Base-by-base conservation (phyloP, 2,888 invertebrate genomes). In the Diplolepis rosae region DNA sequence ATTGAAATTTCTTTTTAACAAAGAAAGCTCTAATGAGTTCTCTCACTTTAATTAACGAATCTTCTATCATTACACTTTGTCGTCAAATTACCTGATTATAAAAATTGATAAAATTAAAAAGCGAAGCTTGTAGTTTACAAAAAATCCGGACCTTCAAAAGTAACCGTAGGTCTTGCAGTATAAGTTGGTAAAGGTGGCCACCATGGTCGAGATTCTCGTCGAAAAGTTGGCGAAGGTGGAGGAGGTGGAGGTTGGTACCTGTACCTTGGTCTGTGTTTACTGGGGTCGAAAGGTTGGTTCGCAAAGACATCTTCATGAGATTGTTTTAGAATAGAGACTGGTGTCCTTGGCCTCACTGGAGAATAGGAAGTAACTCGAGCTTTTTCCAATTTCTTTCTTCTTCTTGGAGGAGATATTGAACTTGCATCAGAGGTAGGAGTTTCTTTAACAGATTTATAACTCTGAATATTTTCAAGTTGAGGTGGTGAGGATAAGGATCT, bases 161-260 rank as follows among this genome's bases (percentile, higher is more conserved):
- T 93, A 89, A 94, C 94, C 80, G 93, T 92, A 83, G 93, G 93
- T 89, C 92, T 91, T 74, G 90, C 84, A 27, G 84, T 85, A 83
- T 91, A 91, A 82, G 92, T 90, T 79, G 90, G 90, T 87, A 92
- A 87, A 30, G 86, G 83, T 73, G 90, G 89, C 88, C 90, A 90
- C 90, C 90, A 90, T 52, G 86, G 87, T 88, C 76, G 90, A 84
- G 78, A 89, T 86, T 85, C 89, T 84, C 85, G 90, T 88, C 90
- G 90, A 80, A 74, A 74, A 89, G 76, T 76, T 18, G 90, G 89
- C 77, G 90, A 90, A 13, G 91, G 91, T 24, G 91, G 91, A 39
- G 92, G 90, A 15, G 91, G 91, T 15, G 92, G 91, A 1, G 95
- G 95, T 85, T 94, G 94, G 87, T 95, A 96, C 71, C 95, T 92